Percentiles rank a stretch among this genome's conserved stretches.
These are phyloP conservation scores for Stomorhina lunata DNA, from an alignment of 2,888 invertebrate species.

Conservation along the genomic window DNA sequence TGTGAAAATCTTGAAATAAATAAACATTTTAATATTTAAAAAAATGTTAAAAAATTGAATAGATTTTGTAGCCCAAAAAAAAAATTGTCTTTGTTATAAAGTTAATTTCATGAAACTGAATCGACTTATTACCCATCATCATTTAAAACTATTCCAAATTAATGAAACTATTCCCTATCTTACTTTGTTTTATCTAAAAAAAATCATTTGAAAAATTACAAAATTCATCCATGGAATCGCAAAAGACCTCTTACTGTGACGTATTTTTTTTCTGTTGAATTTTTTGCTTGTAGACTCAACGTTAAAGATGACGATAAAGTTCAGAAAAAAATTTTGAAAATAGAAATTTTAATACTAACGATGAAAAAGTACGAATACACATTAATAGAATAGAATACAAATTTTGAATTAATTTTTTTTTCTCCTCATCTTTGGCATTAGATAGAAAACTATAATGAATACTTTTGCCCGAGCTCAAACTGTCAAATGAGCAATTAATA, in stretches of 20 bases:
- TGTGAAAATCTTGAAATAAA: too few species aligned
- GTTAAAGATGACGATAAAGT: conserved; percentile 52
- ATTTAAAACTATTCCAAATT: conserved; percentile 39
- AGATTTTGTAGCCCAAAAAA: too few species aligned
- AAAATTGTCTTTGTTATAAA: not conserved
- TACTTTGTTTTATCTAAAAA: conserved; percentile 11
- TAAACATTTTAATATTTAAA: too few species aligned
- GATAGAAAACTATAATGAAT: conserved; percentile 55
- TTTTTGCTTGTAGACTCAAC: conserved; percentile 5
- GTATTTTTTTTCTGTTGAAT: not conserved
- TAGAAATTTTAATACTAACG: not conserved
- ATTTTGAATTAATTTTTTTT: not conserved
- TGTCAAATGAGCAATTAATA: conserved; percentile 70
- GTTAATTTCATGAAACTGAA: conserved; percentile 47
- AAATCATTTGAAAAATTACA: conserved; percentile 51
- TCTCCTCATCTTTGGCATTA: not conserved
- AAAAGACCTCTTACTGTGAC: conserved; percentile 55
- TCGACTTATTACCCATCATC: conserved; percentile 39
- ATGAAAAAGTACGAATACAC: not conserved
- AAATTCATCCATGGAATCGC: conserved; percentile 49
- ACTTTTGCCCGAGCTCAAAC: conserved; percentile 59
- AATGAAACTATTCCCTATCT: not conserved
- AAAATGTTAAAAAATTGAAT: not conserved
- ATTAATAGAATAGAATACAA: not conserved
- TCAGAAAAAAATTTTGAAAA: conserved; percentile 32